Percentiles rank a stretch among this genome's conserved stretches.
Conservation (phyloP, 2,797 vertebrate species). For the Ambastaia sidthimunki region DNA sequence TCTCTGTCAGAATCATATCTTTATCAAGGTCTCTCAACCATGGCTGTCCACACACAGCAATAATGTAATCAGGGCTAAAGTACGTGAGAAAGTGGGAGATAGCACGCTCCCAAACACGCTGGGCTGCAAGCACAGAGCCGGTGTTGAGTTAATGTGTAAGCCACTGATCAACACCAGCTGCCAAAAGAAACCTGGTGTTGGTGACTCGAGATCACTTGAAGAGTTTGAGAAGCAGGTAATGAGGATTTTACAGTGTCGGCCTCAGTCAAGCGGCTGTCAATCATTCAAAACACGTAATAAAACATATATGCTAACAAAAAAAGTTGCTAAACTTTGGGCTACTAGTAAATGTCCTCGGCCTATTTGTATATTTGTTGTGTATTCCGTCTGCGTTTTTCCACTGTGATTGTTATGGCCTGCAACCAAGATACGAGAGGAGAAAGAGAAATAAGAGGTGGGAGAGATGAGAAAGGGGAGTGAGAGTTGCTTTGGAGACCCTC, state of each 20-base stretch:
- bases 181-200: slow-evolving; percentile 44
- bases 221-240: slow-evolving; percentile 55
- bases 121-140: slow-evolving; percentile 76
- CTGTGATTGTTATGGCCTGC: slow-evolving; percentile 29
- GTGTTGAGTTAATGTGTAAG: slow-evolving; percentile 80
- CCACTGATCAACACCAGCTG: slow-evolving; percentile 63
- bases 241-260: slow-evolving; percentile 60
- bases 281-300: not conserved
- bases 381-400: not conserved
- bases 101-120: slow-evolving; percentile 82
- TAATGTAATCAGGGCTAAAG: slow-evolving; percentile 87
- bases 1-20: slow-evolving; percentile 84
- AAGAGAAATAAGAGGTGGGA: slow-evolving; percentile 70
- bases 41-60: slow-evolving; percentile 84
- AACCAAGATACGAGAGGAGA: slow-evolving; percentile 33
- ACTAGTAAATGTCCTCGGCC: not conserved
- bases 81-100: slow-evolving; percentile 89
- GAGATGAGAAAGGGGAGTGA: slow-evolving; percentile 67
- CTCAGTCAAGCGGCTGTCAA: slow-evolving; percentile 27
- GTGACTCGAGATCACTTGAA: slow-evolving; percentile 30
- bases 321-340: not conserved
- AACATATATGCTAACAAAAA: not conserved
- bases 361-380: slow-evolving; percentile 12
- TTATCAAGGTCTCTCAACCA: slow-evolving; percentile 88
- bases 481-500: slow-evolving; percentile 78